Conservation (phyloP, 2,888 invertebrate species). For the Nomada flava region DNA sequence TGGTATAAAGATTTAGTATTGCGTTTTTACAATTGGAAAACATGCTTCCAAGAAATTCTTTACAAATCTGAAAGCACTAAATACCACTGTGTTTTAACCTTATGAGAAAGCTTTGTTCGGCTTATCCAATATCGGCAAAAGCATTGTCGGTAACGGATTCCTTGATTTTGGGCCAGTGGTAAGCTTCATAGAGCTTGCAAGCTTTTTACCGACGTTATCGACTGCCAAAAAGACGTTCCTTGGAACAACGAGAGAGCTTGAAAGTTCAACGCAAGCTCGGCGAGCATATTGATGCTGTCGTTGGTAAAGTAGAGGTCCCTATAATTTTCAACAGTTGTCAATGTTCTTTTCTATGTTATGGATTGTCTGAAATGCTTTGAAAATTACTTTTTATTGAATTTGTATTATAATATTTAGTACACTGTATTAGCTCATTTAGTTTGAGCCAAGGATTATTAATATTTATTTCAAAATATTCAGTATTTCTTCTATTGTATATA, state of each 20-base stretch:
- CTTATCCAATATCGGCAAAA: constrained; percentile 24
- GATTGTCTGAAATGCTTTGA: neutral
- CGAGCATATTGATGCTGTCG: neutral
- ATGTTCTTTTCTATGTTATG: neutral
- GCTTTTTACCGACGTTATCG: constrained; percentile 56
- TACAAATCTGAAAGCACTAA: neutral
- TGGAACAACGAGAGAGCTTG: neutral
- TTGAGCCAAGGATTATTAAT: too few relatives aligned
- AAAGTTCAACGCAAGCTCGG: neutral
- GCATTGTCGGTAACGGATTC: constrained; percentile 38
- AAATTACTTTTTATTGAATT: too few relatives aligned
- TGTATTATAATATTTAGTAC: too few relatives aligned
- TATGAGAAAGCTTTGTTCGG: neutral
- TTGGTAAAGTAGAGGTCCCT: constrained; percentile 23
- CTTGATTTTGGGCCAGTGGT: constrained; percentile 9
- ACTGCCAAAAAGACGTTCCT: constrained; percentile 18
- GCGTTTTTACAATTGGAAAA: neutral
- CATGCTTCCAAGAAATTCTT: neutral
- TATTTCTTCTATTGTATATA: neutral
- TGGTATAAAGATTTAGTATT: too few relatives aligned
- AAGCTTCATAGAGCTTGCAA: constrained; percentile 26
- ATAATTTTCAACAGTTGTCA: constrained; percentile 15
- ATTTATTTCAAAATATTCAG: neutral
- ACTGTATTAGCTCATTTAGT: too few relatives aligned
- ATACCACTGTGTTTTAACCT: neutral